These are phyloP conservation scores for Zootoca vivipara DNA, from an alignment of 2,113 vertebrate species.

Conservation along the genomic window DNA sequence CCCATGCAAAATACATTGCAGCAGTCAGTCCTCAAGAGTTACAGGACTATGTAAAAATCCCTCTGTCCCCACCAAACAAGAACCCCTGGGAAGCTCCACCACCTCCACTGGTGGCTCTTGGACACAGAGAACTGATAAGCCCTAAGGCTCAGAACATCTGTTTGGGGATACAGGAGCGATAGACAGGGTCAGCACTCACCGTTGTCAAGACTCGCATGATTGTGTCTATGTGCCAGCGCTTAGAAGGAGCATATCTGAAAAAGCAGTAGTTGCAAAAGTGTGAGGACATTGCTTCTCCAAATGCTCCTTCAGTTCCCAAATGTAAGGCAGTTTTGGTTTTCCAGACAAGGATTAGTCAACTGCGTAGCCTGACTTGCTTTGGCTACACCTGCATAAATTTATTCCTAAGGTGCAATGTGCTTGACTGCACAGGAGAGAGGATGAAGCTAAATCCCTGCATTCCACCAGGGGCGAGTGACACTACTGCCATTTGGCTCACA, in stretches of 20 bases:
- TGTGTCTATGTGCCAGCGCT: constrained; percentile 99
- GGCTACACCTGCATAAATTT: neutral
- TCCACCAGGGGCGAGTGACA: no score
- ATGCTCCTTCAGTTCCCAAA: neutral
- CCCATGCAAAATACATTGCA: neutral
- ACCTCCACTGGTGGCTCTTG: no score
- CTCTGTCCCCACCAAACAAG: neutral
- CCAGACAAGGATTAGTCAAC: neutral
- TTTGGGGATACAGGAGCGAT: no score
- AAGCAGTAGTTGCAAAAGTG: constrained; percentile 34
- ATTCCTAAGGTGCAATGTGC: neutral
- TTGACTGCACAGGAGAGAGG: neutral
- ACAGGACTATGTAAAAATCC: no score
- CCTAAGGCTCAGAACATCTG: no score
- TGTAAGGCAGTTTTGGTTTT: neutral
- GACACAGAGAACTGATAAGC: no score
- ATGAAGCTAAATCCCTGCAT: neutral
- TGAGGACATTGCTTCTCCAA: neutral
- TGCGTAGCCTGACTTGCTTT: no score
- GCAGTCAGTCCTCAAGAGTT: neutral
- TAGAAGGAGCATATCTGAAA: constrained; percentile 95
- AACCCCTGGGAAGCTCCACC: neutral
- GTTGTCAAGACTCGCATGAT: constrained; percentile 99
- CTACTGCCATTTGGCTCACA: neutral
- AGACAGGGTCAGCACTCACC: constrained; percentile 73